Evolutionary conservation across 1,140 invertebrate species (phyloP).

Genomic region (Neomicropteryx cornuta): DNA sequence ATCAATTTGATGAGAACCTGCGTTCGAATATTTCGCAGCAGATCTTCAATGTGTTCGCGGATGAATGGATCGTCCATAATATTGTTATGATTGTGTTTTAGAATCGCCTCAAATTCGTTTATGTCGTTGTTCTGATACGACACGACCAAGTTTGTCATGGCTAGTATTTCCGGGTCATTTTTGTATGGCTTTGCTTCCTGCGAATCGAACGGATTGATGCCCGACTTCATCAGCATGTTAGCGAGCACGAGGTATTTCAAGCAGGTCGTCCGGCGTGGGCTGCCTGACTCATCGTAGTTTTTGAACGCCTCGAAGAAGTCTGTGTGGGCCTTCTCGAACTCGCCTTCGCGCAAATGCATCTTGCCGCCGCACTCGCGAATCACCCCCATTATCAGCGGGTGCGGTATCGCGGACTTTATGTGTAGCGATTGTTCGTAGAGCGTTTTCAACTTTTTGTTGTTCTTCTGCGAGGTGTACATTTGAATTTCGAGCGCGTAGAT

Average conservation of each 20-base stretch:
- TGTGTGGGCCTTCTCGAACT: slow-evolving; percentile 98
- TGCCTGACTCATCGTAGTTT: slow-evolving; percentile 99
- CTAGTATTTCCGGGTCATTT: slow-evolving; percentile 98
- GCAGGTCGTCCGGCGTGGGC: slow-evolving; percentile 91
- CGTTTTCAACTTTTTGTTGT: slow-evolving; percentile 97
- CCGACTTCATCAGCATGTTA: slow-evolving; percentile 99
- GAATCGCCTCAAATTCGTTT: slow-evolving; percentile 94
- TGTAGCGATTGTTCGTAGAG: slow-evolving; percentile 97
- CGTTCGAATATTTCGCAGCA: slow-evolving; percentile 94
- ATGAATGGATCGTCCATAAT: slow-evolving; percentile 99
- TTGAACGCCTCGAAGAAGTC: slow-evolving; percentile 99
- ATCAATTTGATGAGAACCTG: slow-evolving; percentile 96
- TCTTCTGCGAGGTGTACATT: slow-evolving; percentile 99
- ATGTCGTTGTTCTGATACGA: slow-evolving; percentile 99
- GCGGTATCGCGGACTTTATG: slow-evolving; percentile 98
- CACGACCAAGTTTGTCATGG: slow-evolving; percentile 98
- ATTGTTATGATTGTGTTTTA: slow-evolving; percentile 89
- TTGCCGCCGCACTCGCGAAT: slow-evolving; percentile 99
- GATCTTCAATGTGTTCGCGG: slow-evolving; percentile 97
- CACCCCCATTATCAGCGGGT: slow-evolving; percentile 99
- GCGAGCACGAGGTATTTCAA: slow-evolving; percentile 97
- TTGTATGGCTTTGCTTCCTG: slow-evolving; percentile 99
- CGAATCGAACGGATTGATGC: slow-evolving; percentile 99
- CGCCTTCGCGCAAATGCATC: slow-evolving; percentile 97
- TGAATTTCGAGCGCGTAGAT: slow-evolving; percentile 99